These are phyloP conservation scores for Suillia variegata DNA, from an alignment of 2,888 invertebrate species.

Conservation along the genomic window DNA sequence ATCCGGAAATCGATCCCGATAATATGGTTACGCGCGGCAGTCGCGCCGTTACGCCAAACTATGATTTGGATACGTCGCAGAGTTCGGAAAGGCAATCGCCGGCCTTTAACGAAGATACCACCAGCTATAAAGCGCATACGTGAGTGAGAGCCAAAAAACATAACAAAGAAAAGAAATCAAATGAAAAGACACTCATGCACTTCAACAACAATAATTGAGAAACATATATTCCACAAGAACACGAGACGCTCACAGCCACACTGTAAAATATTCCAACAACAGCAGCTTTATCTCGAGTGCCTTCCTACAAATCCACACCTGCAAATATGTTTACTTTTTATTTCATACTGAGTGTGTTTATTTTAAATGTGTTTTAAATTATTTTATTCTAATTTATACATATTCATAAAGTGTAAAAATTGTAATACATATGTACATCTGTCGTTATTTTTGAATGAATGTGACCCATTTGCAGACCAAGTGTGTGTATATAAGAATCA, in stretches of 20 bases:
- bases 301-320: not conserved
- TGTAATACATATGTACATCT: conserved; percentile 1
- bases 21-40: conserved; percentile 54
- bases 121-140: conserved; percentile 58
- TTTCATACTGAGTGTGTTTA: not conserved
- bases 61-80: conserved; percentile 17
- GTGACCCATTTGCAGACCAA: conserved; percentile 17
- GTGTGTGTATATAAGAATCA: conserved; percentile 1
- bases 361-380: too few relatives aligned
- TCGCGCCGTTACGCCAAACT: conserved; percentile 49
- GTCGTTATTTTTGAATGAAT: not conserved
- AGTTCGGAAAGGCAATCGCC: conserved; percentile 33
- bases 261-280: too few relatives aligned
- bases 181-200: conserved; percentile 4
- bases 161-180: conserved; percentile 26
- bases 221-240: conserved; percentile 20
- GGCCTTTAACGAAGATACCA: conserved; percentile 48
- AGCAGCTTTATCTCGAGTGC: too few relatives aligned
- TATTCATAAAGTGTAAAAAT: too few relatives aligned
- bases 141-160: conserved; percentile 46
- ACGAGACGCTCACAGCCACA: conserved; percentile 17
- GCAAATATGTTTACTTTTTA: not conserved
- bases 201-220: conserved; percentile 13
- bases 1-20: conserved; percentile 56
- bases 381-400: too few relatives aligned